Evolutionary conservation across 1,140 invertebrate species (phyloP).

Genomic region (Whitmania pigra): DNA sequence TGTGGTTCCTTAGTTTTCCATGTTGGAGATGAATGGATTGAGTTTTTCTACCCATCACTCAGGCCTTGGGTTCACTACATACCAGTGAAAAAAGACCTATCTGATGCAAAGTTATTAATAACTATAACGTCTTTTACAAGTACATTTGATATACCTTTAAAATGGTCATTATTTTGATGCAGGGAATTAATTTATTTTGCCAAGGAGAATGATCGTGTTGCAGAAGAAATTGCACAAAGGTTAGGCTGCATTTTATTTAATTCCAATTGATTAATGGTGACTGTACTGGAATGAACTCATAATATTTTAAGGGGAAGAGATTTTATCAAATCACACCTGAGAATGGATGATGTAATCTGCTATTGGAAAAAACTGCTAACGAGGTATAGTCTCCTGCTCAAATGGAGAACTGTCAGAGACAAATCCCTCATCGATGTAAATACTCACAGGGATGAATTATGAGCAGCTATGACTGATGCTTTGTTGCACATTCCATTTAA

Average conservation of each 20-base stretch:
- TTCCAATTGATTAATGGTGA: background rate
- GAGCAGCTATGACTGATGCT: background rate
- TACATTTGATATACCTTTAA: background rate
- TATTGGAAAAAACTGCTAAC: constrained; percentile 74
- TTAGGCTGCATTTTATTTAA: constrained; percentile 26
- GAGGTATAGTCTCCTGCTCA: constrained; percentile 62
- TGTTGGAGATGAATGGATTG: constrained; percentile 82
- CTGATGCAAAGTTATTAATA: constrained; percentile 32
- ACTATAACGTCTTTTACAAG: constrained; percentile 19
- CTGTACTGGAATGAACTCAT: background rate
- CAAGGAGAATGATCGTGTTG: constrained; percentile 59
- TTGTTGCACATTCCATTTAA: background rate
- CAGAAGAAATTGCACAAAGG: constrained; percentile 63
- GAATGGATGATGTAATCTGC: constrained; percentile 65
- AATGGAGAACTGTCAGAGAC: constrained; percentile 39
- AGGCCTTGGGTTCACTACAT: constrained; percentile 94
- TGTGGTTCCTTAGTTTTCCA: constrained; percentile 90
- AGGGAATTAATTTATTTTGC: constrained; percentile 64
- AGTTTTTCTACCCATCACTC: constrained; percentile 83
- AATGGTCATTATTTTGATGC: constrained; percentile 54
- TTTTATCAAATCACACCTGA: constrained; percentile 54
- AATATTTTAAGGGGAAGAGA: constrained; percentile 17
- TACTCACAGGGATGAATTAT: constrained; percentile 4
- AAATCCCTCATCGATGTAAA: background rate
- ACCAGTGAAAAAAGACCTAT: constrained; percentile 52